phyloP scores from a whole-genome alignment of 1,140 invertebrate species.

The Calephelis nemesis region DNA sequence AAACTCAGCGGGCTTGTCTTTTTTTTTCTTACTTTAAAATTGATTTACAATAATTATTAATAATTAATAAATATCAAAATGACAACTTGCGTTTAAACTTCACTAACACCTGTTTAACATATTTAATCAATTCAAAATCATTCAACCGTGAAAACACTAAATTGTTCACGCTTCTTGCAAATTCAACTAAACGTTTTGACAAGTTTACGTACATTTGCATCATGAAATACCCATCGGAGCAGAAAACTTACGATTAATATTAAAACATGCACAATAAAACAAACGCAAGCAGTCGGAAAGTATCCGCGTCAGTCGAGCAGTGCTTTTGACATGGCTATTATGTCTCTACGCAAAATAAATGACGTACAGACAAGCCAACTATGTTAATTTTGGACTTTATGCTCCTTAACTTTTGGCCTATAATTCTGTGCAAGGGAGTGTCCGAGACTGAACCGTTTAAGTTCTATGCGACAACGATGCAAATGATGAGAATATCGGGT shows the following conservation, averaged over 20 bases:
- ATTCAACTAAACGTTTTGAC: conserved; percentile 57
- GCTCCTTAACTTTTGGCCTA: conserved; percentile 12
- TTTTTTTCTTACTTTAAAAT: no score
- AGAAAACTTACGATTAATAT: conserved; percentile 78
- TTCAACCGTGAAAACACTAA: not conserved
- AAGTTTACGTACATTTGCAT: conserved; percentile 60
- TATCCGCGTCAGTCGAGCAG: conserved; percentile 63
- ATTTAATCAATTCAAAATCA: no score
- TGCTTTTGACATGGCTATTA: conserved; percentile 75
- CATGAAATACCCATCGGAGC: conserved; percentile 45
- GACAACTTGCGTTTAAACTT: no score
- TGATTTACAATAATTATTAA: no score
- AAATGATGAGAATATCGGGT: conserved; percentile 42
- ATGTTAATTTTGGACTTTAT: conserved; percentile 33
- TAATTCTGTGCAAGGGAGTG: conserved; percentile 21
- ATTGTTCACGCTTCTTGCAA: not conserved
- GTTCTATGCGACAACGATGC: conserved; percentile 49
- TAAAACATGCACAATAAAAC: conserved; percentile 78
- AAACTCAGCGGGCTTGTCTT: no score
- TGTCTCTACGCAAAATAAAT: conserved; percentile 43
- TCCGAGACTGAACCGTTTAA: conserved; percentile 39
- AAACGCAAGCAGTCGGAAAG: conserved; percentile 73
- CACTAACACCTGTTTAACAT: no score
- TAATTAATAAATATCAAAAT: no score
- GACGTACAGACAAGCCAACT: conserved; percentile 29